Percentiles rank a stretch among this genome's conserved stretches.
These are phyloP conservation scores for Axinella damicornis DNA, from an alignment of 37 sponge, comb jelly and placozoan species.

Conservation along the genomic window DNA sequence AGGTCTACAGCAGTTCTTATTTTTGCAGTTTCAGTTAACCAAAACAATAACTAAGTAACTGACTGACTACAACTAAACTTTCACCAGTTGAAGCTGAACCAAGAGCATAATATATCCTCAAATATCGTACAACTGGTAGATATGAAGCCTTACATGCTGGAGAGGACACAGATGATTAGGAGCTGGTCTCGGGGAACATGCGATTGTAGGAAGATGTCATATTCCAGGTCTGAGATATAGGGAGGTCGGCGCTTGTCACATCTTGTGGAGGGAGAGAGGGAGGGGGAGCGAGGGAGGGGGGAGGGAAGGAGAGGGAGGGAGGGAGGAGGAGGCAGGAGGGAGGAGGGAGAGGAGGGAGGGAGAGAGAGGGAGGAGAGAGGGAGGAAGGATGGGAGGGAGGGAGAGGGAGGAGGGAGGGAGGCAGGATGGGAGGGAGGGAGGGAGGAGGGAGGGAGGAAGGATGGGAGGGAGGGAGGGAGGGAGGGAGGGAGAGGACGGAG, in stretches of 20 bases:
- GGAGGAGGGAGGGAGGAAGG: no score
- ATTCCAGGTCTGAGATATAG: slow-evolving; percentile 85
- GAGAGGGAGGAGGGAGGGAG: background rate
- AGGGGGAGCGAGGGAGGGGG: background rate
- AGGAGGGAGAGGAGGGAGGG: background rate
- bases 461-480: no score
- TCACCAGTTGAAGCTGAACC: no score
- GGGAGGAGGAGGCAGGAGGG: background rate
- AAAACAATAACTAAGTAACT: no score
- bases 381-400: background rate
- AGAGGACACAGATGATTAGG: slow-evolving; percentile 69
- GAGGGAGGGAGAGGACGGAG: no score
- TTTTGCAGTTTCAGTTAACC: no score
- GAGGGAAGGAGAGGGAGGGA: background rate
- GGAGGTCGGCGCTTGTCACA: slow-evolving; percentile 83
- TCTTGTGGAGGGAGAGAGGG: background rate
- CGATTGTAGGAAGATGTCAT: slow-evolving; percentile 71
- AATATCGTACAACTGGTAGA: no score
- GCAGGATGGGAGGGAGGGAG: background rate
- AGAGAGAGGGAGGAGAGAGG: background rate
- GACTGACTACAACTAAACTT: no score
- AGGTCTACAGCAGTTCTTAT: no score
- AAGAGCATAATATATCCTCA: no score
- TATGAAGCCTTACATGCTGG: slow-evolving; percentile 63
- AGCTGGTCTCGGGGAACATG: slow-evolving; percentile 85